Evolutionary conservation across 2,113 vertebrate species (phyloP), one percentile per base, ranked within the genome.

Genomic region (Ailurus styani): DNA sequence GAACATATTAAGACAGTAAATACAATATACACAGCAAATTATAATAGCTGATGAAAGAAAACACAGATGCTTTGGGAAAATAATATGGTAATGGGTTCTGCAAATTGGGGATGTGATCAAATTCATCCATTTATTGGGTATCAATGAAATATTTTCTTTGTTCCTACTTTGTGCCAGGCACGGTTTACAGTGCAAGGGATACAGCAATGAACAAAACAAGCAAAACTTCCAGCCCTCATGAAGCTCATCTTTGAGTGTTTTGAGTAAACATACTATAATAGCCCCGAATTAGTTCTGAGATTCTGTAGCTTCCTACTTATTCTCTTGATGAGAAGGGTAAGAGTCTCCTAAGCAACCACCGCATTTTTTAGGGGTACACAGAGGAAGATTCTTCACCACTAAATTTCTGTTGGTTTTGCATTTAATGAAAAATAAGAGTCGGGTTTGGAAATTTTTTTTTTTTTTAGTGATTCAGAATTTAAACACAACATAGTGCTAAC

Each of bases 401-500:
- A 45, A 83, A 42, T 68, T 73, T 84, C 40, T 79, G 18, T 45
- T 75, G 42, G 47, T 64, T 94, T 96, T 90, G 8, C 17, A 87
- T 37, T 92, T 82, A 95, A 50, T 97, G 29, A 93, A 95, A 93
- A 96, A 87, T 40, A 87, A 2, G 37, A 72, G 20, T 68, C n/a
- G 68, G 29, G 82, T 75, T 47, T 95, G 15, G 23, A 95, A 82
- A 47, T 77, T 7, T 15, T 64, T 66, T 17, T 29, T 75, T 95
- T 92, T 66, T 87, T 91, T 91, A 96, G 50, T 52, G 52, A 79
- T 37, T 34, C n/a, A 93, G 42, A 93, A 95, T 82, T 72, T 91
- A 84, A 90, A 96, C 52, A 60, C 10, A 75, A 96, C 94, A 87
- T 70, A 90, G 25, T 75, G 15, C 66, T 95, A 93, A 62, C 37